phyloP scores from a whole-genome alignment of 1,140 invertebrate species.

The Mesaphorura yosii region DNA sequence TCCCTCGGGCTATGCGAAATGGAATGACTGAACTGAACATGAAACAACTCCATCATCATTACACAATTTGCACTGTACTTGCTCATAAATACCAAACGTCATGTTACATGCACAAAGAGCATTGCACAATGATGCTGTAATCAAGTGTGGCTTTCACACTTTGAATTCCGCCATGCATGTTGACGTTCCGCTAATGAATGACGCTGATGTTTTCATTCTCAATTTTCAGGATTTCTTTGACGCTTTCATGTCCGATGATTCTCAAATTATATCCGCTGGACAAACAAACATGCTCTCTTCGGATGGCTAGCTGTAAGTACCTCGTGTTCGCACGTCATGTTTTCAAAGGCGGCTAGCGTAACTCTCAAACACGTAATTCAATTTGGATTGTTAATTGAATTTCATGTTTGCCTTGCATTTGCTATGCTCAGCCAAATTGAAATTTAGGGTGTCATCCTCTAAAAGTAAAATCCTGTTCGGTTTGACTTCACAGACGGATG shows the following conservation, averaged over 20 bases:
- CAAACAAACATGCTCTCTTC: conserved; percentile 78
- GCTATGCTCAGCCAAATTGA: too few species aligned
- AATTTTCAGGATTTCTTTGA: conserved; percentile 48
- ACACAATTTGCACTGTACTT: too few species aligned
- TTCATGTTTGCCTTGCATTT: not conserved
- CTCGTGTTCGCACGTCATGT: too few species aligned
- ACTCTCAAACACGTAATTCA: too few species aligned
- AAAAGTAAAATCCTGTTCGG: not conserved
- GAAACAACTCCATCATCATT: too few species aligned
- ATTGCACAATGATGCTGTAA: not conserved
- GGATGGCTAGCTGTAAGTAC: conserved; percentile 90
- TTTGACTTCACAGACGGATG: conserved; percentile 39
- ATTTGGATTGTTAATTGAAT: not conserved
- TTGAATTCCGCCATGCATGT: not conserved
- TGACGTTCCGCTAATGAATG: not conserved
- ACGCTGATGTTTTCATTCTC: not conserved
- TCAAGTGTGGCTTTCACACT: not conserved
- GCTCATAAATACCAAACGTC: too few species aligned
- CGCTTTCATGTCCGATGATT: conserved; percentile 90
- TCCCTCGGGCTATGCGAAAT: too few species aligned
- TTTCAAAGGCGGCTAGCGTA: too few species aligned
- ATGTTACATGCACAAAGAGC: too few species aligned
- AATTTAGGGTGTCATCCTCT: too few species aligned
- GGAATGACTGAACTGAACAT: too few species aligned
- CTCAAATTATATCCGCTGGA: conserved; percentile 88